Evolutionary conservation across 1,140 invertebrate species (phyloP), one percentile per base, ranked within the genome.

Genomic region (Heterodera schachtii): DNA sequence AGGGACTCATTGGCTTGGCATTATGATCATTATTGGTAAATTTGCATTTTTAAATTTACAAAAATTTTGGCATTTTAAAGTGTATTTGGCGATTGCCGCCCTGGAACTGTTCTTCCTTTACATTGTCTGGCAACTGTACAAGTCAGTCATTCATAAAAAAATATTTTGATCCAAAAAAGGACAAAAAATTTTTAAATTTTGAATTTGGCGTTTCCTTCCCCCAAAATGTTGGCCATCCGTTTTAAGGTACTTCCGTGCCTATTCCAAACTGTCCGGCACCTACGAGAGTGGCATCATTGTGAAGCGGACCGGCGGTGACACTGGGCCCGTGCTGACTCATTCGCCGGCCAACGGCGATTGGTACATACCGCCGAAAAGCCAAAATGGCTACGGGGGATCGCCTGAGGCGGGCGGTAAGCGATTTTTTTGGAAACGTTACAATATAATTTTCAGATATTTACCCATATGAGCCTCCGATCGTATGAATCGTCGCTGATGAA

Each of bases 101-200:
- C 86, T 89, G 31, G 88, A 89, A 73, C 78, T 87, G 46, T 89
- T 89, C 87, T 89, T 89, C 84, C 83, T 89, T 69, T 90, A 84
- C 73, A 89, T 89, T 75, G 82, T 89, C 46, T 89, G 82, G 69
- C 87, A 90, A 49, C 84, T 89, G 7, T 89, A 89, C 81, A 89
- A 85, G 88, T 89, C 19, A 19, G 57, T 64, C 16, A 5, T 19
- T 64, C 57, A 11, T 60, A 60, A n/a, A n/a, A n/a, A n/a, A n/a
- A n/a, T n/a, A 73, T 83, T 79, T 75, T 79, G 16, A 80, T 1
- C n/a, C n/a, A n/a, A n/a, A n/a, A n/a, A n/a, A n/a, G n/a, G 13
- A 11, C 19, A 60, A n/a, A n/a, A 31, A 31, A 31, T 31, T 31
- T 67, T 83, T 79, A 80, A 1, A 31, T 31, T 31, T 31, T 31